Conservation (phyloP, 2,113 vertebrate species). For the Catagonus wagneri region DNA sequence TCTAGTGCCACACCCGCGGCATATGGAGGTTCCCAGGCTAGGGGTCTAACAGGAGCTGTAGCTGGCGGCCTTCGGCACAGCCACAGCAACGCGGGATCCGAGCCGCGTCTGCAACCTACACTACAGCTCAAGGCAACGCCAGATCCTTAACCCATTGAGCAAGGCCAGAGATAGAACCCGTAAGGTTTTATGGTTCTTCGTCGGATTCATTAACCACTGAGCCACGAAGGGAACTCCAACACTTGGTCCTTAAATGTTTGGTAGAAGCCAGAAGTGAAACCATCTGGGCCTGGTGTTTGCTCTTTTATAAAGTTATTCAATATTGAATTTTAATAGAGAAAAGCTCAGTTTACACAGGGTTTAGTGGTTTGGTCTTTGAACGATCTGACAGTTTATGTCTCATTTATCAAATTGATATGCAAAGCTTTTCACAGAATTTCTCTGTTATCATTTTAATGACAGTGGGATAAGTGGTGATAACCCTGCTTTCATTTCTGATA, state of each 20-base stretch:
- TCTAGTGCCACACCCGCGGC: no score
- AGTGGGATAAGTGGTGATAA: background rate
- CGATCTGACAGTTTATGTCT: background rate
- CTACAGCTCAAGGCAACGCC: no score
- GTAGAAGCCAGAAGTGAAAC: background rate
- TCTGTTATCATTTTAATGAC: background rate
- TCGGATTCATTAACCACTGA: no score
- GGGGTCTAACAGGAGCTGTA: no score
- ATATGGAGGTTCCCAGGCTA: no score
- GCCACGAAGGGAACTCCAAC: no score
- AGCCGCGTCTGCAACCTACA: no score
- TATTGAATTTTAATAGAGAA: background rate
- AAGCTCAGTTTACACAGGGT: background rate
- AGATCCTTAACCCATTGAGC: no score
- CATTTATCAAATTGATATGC: background rate
- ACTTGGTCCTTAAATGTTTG: background rate
- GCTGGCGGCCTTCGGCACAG: no score
- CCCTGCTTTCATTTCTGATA: background rate
- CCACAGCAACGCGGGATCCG: no score
- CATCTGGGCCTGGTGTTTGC: background rate
- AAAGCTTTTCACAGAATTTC: background rate
- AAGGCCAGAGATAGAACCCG: no score
- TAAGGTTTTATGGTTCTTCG: no score
- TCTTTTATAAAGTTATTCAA: background rate
- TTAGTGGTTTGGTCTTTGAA: background rate